A percentile compares a stretch with the other conserved stretches of the same genome.
These are phyloP conservation scores for Hypsopygia costalis DNA, from an alignment of 2,888 invertebrate genomes.

Conservation along the genomic window DNA sequence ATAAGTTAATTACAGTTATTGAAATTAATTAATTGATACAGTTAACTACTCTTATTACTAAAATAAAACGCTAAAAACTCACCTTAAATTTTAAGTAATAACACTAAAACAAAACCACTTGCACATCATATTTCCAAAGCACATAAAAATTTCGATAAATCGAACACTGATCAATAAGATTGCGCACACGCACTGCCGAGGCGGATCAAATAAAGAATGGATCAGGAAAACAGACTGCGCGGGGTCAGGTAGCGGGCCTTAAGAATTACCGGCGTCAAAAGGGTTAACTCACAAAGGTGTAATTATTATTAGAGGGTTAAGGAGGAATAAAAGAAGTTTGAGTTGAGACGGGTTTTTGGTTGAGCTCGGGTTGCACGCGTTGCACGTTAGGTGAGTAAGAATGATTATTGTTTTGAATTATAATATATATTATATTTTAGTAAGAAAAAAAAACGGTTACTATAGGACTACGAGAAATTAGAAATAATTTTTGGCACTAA, in stretches of 20 bases:
- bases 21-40: too few species aligned
- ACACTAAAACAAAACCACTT: slow-evolving; percentile 16
- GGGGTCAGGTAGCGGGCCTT: slow-evolving; percentile 75
- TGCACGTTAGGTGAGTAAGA: slow-evolving; percentile 36
- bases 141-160: slow-evolving; percentile 24
- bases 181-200: slow-evolving; percentile 72
- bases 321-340: slow-evolving; percentile 48
- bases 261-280: slow-evolving; percentile 72
- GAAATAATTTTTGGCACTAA: too few species aligned
- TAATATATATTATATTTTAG: too few species aligned
- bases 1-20: too few species aligned
- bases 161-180: slow-evolving; percentile 29
- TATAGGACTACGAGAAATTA: too few species aligned
- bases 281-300: slow-evolving; percentile 74
- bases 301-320: slow-evolving; percentile 73
- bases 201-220: slow-evolving; percentile 67
- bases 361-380: slow-evolving; percentile 59
- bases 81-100: slow-evolving; percentile 15
- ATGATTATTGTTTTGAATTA: too few species aligned
- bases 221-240: slow-evolving; percentile 67
- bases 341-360: slow-evolving; percentile 43
- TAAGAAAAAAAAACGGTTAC: too few species aligned
- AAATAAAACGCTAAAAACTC: slow-evolving; percentile 13
- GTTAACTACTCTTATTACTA: neutral
- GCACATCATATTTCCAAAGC: slow-evolving; percentile 10